phyloP scores from a whole-genome alignment of 2,888 invertebrate genomes.

The Nomada fabriciana region DNA sequence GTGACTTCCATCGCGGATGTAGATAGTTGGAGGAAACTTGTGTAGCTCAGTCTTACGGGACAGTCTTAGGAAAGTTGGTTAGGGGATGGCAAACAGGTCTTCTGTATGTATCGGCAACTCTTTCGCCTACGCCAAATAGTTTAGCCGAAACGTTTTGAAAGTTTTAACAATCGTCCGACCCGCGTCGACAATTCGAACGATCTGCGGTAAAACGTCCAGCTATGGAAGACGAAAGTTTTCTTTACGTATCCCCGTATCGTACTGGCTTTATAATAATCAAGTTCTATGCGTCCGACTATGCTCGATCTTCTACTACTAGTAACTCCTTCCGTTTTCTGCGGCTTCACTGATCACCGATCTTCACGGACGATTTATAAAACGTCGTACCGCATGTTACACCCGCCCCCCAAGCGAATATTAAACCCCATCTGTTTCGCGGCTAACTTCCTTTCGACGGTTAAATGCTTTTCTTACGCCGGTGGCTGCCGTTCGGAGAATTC shows the following conservation, averaged over 20 bases:
- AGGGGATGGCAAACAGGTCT: background rate
- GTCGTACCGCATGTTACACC: background rate
- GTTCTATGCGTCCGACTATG: background rate
- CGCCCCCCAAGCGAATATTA: constrained; percentile 13
- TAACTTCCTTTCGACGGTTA: constrained; percentile 18
- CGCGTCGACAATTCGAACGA: background rate
- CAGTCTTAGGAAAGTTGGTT: background rate
- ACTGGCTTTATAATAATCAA: background rate
- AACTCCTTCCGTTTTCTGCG: background rate
- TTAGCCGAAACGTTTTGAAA: background rate
- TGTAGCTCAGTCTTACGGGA: background rate
- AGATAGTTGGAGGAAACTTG: constrained; percentile 8
- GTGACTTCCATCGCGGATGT: constrained; percentile 21
- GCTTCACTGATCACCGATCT: background rate
- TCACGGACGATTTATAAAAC: background rate
- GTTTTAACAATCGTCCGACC: background rate
- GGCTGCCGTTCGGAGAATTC: constrained; percentile 52
- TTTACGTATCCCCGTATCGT: background rate
- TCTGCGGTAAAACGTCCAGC: background rate
- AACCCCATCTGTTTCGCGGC: constrained; percentile 38
- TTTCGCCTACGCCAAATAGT: background rate
- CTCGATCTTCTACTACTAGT: background rate
- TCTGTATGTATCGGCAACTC: too few relatives aligned
- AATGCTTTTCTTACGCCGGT: constrained; percentile 47
- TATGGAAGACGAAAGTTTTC: background rate